Percentiles rank a stretch among this genome's conserved stretches.
phyloP scores from a whole-genome alignment of 2,113 vertebrate species.

The Colaptes auratus region DNA sequence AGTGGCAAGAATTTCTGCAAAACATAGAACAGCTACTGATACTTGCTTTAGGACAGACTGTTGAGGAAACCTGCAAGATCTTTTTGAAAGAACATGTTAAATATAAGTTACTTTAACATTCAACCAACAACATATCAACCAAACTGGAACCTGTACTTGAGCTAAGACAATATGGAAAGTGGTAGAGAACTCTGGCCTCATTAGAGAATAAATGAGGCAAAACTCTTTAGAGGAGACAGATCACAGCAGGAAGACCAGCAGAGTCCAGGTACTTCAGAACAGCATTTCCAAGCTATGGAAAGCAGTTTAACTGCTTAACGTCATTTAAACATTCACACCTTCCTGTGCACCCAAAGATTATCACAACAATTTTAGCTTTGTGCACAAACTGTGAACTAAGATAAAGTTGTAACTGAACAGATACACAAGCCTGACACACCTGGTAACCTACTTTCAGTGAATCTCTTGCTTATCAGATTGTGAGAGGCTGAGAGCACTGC shows the following conservation, averaged over 20 bases:
- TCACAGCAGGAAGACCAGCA: neutral
- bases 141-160: neutral
- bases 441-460: neutral
- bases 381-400: neutral
- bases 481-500: neutral
- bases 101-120: neutral
- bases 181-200: neutral
- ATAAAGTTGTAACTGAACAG: neutral
- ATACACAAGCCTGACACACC: neutral
- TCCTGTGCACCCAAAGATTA: neutral
- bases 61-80: neutral
- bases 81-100: neutral
- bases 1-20: conserved; percentile 90
- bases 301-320: neutral
- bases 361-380: neutral
- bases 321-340: neutral
- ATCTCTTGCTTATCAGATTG: neutral
- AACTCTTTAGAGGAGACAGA: neutral
- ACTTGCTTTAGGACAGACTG: neutral
- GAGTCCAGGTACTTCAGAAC: neutral
- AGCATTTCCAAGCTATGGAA: neutral
- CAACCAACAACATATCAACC: neutral
- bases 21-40: neutral
- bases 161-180: neutral
- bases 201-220: neutral